Evolutionary conservation across 2,888 invertebrate genomes (phyloP), one percentile per base, ranked within the genome.

Genomic region (Ptychoptera contaminata): DNA sequence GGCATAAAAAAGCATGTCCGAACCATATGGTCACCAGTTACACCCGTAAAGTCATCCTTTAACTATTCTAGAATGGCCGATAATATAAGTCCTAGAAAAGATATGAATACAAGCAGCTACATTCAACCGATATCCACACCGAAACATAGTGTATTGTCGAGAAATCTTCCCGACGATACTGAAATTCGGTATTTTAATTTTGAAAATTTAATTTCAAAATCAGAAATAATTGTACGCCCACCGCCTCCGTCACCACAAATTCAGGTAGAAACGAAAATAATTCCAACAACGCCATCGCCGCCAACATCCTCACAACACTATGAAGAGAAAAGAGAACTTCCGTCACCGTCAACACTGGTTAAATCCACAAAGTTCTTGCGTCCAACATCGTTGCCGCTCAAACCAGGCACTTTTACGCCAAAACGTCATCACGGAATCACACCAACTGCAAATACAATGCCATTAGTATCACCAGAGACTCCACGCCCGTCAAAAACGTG

Each of bases 401-500:
- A 87, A 61, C 87, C 88, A 2, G 86, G 85, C 4, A 82, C 83
- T 10, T 84, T 83, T 51, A 79, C 80, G 6, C 78, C 83, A 8
- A 87, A 87, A 61, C 76, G 79, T 46, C 82, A 84, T 60, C 83
- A 84, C 56, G 83, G 85, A 1, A 77, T 84, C 40, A 85, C 85
- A 1, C 84, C 85, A 1, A 84, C 82, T 45, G 79, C 82, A 40
- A 82, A 83, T 56, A 86, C 86, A 42, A 71, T 85, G 66, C 81
- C 86, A 9, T 67, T 92, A 43, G 83, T 91, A 41, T 90, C 88
- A 48, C 91, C 92, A 1, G 91, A 92, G 64, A 92, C 91, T 0
- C 91, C 91, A 9, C 70, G 91, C 12, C 87, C 88, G 1, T 83
- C 84, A 36, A 91, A 91, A 61, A 82, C 86, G 30, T 90, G 87